Evolutionary conservation across 2,113 vertebrate species (phyloP).

Genomic region (Anser cygnoides): DNA sequence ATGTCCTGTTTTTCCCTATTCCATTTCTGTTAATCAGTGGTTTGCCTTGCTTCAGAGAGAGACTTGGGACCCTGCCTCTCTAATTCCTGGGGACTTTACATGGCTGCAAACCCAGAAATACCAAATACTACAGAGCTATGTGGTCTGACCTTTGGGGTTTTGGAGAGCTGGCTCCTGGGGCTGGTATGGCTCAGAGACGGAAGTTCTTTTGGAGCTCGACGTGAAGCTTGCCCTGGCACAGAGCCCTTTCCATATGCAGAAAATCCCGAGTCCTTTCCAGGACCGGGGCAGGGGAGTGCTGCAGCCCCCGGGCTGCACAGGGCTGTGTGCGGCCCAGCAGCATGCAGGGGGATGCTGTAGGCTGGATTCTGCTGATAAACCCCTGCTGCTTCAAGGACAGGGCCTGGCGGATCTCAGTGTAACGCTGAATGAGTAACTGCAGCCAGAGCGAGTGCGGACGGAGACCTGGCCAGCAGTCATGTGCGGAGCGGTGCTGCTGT

Average conservation of each 20-base stretch:
- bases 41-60: background rate
- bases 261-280: background rate
- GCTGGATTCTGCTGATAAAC: background rate
- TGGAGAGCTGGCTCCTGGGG: background rate
- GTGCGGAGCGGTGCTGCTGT: background rate
- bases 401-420: background rate
- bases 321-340: background rate
- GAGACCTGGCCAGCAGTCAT: accelerated
- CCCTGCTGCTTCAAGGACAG: background rate
- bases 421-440: background rate
- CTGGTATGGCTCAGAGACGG: background rate
- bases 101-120: background rate
- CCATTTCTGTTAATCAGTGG: background rate
- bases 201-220: background rate
- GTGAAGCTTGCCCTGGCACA: background rate
- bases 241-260: background rate
- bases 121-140: background rate
- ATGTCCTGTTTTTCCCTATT: conserved; percentile 39
- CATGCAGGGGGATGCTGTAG: background rate
- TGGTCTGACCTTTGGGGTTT: background rate
- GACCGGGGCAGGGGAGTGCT: background rate
- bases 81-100: background rate
- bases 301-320: background rate
- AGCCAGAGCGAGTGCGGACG: background rate
- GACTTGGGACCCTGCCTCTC: background rate